Conservation (phyloP, 2,113 vertebrate genomes). For the Sakesphorus luctuosus region DNA sequence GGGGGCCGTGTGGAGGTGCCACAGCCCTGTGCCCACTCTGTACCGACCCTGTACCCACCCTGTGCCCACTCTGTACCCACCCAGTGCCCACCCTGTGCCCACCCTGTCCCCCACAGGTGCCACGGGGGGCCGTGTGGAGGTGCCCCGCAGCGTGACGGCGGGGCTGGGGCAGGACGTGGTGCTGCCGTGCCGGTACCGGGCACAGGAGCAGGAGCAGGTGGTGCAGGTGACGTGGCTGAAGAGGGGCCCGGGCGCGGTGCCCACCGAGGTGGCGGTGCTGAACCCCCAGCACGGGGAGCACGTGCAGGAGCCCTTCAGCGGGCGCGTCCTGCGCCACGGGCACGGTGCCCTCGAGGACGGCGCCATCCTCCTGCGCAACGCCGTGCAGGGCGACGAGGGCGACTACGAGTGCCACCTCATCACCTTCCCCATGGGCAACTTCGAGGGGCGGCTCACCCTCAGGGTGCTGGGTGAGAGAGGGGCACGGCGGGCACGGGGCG, state of each 20-base stretch:
- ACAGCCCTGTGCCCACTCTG: not conserved
- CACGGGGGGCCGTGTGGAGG: slow-evolving; percentile 29
- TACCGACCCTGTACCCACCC: not conserved
- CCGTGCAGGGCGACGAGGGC: slow-evolving; percentile 77
- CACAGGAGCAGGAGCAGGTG: slow-evolving; percentile 71
- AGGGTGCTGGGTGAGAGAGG: slow-evolving; percentile 71
- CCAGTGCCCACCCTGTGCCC: not conserved
- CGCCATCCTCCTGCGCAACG: slow-evolving; percentile 71
- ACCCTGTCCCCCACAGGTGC: not conserved
- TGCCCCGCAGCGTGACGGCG: slow-evolving; percentile 59
- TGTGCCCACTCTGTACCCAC: not conserved
- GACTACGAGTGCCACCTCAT: slow-evolving; percentile 76
- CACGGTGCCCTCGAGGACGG: slow-evolving; percentile 57
- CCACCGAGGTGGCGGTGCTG: slow-evolving; percentile 63
- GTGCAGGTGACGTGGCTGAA: slow-evolving; percentile 79
- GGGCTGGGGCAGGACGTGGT: slow-evolving; percentile 79
- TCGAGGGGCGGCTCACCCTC: slow-evolving; percentile 70
- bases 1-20: not conserved
- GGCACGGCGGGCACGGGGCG: too few species aligned
- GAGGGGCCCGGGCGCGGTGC: not conserved
- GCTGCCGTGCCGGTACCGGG: slow-evolving; percentile 76
- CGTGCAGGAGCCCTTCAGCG: slow-evolving; percentile 60
- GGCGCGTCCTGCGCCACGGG: slow-evolving; percentile 58
- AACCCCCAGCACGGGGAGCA: slow-evolving; percentile 70
- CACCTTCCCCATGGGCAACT: slow-evolving; percentile 77